Evolutionary conservation across 2,888 invertebrate species (phyloP), one percentile per base, ranked within the genome.

Genomic region (Drosophila seclusa): DNA sequence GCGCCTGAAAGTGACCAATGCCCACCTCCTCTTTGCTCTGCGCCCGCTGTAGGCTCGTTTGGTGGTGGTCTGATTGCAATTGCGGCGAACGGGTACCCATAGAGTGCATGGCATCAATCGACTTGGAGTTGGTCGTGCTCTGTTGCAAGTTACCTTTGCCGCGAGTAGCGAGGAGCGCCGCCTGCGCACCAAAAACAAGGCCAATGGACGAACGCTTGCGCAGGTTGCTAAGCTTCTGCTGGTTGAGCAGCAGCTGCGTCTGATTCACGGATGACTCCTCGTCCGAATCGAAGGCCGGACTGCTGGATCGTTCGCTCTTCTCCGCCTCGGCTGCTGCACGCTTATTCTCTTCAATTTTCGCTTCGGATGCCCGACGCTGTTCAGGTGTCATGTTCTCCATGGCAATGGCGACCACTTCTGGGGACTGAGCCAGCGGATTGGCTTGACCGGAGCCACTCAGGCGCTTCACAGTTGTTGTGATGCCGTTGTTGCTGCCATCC

Each of bases 261-360:
- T 93, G 93, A 74, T 94, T 95, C 0, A 95, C 94, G 0, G 95
- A 95, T 74, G 96, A 96, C 89, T 99, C 98, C 74, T 98, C 98
- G 91, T 99, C 98, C 0, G 98, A 98, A 87, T 98, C 98, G 91
- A 98, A 99, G 0, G 98, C 98, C 1, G 98, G 96, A 91, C 98
- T 98, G 89, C 98, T 98, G 0, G 98, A 98, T 49, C 98, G 94
- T 85, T 97, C 97, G 7, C 95, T 95, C 83, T 95, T 96, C 91
- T 97, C 96, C 45, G 95, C 94, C 90, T 96, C 93, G 21, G 83
- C 88, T 1, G 90, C 83, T 7, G 91, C 92, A 0, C 90, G 81
- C 58, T 92, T 92, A 0, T 84, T 74, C 36, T 89, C 89, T 54
- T 91, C 89, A 4, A 76, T 68, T 60, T 91, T 91, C 1, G 76